Base-by-base conservation (phyloP, 2,888 invertebrate species). In the Drosophila nr. perissopoda region DNA sequence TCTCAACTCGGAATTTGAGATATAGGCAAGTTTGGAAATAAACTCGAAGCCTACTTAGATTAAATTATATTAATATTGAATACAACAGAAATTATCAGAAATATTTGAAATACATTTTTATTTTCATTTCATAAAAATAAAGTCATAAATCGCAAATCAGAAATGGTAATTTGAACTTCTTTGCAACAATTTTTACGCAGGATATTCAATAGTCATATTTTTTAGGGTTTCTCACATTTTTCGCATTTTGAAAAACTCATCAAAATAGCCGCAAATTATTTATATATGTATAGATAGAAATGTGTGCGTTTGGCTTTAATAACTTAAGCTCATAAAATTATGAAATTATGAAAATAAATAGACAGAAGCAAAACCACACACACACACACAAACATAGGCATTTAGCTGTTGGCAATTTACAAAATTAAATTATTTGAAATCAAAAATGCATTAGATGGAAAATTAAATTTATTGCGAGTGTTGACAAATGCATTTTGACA, bases 331-430 rank as follows among this genome's bases (percentile, higher is more conserved):
- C 73, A 76, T 81, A 66, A 84, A 84, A 81, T 84, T 79, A 86
- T 85, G 63, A 78, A 89, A 89, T 86, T 85, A 89, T 83, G 83
- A 90, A 89, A 87, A 87, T 81, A 89, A 88, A 87, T 88, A 86
- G 46, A 66, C 52, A 57, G 61, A 82, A 66, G 69, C 52, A 73
- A 51, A 71, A 57, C 58, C 59, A 58, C 58, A 58, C 48, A 56
- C 36, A 40, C 62, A 64, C 33, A 38, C 29, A 62, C 53, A 56
- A 49, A 21, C 52, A n/a, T 16, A 52, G 34, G 27, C 42, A 34
- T 38, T 10, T 49, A n/a, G 48, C 76, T 76, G 60, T 31, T 33
- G 66, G 81, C 69, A 36, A 54, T 70, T 61, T 71, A 36, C 51
- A 18, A 59, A 80, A 80, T 80, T 61, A 54, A 76, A 76, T 76